phyloP scores from a whole-genome alignment of 2,888 invertebrate genomes.

The Nezara viridula region DNA sequence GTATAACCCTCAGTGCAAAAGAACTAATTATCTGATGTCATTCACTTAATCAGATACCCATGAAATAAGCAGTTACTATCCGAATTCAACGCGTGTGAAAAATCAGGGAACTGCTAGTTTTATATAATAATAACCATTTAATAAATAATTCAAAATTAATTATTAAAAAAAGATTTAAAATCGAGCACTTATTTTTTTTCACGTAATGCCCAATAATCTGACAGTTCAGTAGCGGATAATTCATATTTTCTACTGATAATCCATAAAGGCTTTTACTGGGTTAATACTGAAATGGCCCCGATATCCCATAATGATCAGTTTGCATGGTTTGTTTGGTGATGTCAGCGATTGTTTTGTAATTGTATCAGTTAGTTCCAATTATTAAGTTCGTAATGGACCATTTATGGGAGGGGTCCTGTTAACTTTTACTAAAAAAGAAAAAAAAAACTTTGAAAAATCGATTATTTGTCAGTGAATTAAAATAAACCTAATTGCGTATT shows the following conservation, averaged over 20 bases:
- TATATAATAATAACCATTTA: background rate
- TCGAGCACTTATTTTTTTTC: background rate
- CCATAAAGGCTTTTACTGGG: background rate
- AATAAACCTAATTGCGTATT: too few species aligned
- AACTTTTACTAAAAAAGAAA: background rate
- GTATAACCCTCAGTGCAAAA: too few species aligned
- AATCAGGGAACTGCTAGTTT: too few species aligned
- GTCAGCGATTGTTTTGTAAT: background rate
- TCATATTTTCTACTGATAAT: constrained; percentile 12
- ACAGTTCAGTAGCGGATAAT: background rate
- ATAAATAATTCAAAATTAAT: background rate
- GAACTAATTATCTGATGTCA: too few species aligned
- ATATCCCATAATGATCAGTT: background rate
- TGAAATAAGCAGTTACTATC: too few species aligned
- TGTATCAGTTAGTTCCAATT: background rate
- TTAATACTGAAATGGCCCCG: background rate
- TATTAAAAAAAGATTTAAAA: background rate
- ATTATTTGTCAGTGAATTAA: too few species aligned
- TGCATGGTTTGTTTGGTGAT: constrained; percentile 19
- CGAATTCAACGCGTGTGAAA: too few species aligned
- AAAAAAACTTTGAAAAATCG: background rate
- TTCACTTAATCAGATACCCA: too few species aligned
- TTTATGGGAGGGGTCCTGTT: background rate
- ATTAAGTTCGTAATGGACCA: background rate
- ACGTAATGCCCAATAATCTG: background rate